Evolutionary conservation across 2,888 invertebrate species (phyloP).

Genomic region (Uropetala carovei): DNA sequence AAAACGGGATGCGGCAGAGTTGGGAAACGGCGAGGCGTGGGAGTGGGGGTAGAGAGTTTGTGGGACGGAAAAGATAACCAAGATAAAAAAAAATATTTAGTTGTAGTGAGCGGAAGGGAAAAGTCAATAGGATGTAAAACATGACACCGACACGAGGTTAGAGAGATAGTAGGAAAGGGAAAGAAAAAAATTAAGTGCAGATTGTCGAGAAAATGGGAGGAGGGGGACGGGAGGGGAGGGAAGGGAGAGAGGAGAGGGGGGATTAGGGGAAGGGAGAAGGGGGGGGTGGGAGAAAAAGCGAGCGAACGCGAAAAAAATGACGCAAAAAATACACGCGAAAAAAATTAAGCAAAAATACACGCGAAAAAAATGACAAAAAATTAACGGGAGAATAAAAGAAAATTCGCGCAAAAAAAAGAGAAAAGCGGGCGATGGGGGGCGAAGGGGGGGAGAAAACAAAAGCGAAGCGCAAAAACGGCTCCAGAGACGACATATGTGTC

Average conservation of each 20-base stretch:
- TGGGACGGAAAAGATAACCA: constrained; percentile 10
- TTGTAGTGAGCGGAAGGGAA: neutral
- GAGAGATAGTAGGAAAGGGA: neutral
- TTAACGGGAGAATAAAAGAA: neutral
- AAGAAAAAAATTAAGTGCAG: neutral
- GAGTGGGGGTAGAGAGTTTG: neutral
- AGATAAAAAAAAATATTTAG: neutral
- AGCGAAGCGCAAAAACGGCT: constrained; percentile 14
- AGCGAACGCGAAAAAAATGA: too few relatives aligned
- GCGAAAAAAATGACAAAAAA: neutral
- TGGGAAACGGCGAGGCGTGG: neutral
- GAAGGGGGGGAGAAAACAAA: neutral
- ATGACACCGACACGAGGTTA: constrained; percentile 18
- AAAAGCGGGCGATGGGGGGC: neutral
- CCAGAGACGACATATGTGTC: constrained; percentile 8
- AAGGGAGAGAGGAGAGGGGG: neutral
- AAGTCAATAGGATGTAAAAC: constrained; percentile 39
- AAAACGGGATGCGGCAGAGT: neutral
- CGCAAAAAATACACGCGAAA: too few relatives aligned
- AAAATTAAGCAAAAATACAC: too few relatives aligned
- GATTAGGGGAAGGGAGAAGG: neutral
- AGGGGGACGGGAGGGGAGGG: too few relatives aligned
- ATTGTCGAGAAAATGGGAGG: neutral
- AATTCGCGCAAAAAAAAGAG: neutral
- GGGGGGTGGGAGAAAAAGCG: too few relatives aligned